Conservation (phyloP, 1,140 invertebrate genomes). For the Diuraphis noxia region DNA sequence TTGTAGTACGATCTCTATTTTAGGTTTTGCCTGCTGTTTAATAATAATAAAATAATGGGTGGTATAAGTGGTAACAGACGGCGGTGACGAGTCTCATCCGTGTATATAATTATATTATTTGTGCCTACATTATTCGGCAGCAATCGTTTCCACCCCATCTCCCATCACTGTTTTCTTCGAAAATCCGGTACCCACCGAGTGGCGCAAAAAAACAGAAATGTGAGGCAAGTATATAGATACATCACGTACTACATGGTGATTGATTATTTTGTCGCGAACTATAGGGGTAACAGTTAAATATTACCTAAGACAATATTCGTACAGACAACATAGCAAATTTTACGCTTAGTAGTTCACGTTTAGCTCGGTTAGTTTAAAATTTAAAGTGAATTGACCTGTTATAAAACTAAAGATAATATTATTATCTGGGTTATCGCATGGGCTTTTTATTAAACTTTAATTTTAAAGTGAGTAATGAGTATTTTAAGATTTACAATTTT, state of each 20-base stretch:
- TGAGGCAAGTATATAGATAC: not conserved
- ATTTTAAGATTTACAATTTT: too few species aligned
- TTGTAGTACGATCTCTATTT: conserved; percentile 17
- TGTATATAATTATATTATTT: not conserved
- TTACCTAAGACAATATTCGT: not conserved
- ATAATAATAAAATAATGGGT: not conserved
- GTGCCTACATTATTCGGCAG: not conserved
- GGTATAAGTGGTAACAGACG: not conserved
- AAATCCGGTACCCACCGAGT: not conserved
- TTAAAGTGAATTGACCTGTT: too few species aligned
- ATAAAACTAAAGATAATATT: too few species aligned
- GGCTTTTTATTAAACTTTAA: too few species aligned
- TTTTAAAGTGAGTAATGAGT: too few species aligned
- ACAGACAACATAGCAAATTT: too few species aligned
- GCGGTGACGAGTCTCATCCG: not conserved
- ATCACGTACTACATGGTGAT: not conserved
- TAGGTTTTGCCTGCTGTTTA: not conserved
- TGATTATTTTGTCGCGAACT: not conserved
- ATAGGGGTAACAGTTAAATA: too few species aligned
- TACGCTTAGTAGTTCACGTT: too few species aligned
- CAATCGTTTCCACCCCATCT: not conserved
- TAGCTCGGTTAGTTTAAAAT: too few species aligned
- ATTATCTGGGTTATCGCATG: too few species aligned
- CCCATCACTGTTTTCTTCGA: not conserved
- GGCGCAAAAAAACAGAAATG: not conserved